These are phyloP conservation scores for Eudasyphora cyanicolor DNA, from an alignment of 2,888 invertebrate genomes.

Conservation along the genomic window DNA sequence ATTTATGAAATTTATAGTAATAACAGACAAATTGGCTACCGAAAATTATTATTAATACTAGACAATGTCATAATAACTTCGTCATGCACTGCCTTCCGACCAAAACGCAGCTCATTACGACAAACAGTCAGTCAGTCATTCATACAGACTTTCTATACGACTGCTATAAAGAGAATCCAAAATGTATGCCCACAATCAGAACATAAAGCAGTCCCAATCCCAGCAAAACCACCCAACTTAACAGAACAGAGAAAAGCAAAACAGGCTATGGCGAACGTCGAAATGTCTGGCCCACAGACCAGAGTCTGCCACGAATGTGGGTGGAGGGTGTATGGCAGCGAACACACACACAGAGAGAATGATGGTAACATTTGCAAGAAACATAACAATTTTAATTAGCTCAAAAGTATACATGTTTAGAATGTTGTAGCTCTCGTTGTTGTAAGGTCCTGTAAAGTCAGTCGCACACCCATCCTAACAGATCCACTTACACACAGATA, in stretches of 20 bases:
- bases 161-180: constrained; percentile 5
- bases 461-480: background rate
- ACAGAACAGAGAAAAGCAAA: background rate
- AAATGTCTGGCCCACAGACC: background rate
- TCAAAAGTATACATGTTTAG: constrained; percentile 52
- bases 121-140: background rate
- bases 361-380: constrained; percentile 44
- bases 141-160: background rate
- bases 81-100: background rate
- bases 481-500: background rate
- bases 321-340: background rate
- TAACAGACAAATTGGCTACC: no score
- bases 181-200: constrained; percentile 14
- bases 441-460: background rate
- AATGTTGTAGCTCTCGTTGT: background rate
- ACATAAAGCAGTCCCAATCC: background rate
- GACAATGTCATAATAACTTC: background rate
- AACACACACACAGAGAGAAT: background rate
- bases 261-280: background rate
- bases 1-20: no score
- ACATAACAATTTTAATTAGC: constrained; percentile 57
- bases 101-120: background rate
- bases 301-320: background rate
- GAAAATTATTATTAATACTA: no score
- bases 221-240: background rate